These are phyloP conservation scores for Ophioninae sp. DNA, from an alignment of 2,888 invertebrate genomes.

Conservation along the genomic window DNA sequence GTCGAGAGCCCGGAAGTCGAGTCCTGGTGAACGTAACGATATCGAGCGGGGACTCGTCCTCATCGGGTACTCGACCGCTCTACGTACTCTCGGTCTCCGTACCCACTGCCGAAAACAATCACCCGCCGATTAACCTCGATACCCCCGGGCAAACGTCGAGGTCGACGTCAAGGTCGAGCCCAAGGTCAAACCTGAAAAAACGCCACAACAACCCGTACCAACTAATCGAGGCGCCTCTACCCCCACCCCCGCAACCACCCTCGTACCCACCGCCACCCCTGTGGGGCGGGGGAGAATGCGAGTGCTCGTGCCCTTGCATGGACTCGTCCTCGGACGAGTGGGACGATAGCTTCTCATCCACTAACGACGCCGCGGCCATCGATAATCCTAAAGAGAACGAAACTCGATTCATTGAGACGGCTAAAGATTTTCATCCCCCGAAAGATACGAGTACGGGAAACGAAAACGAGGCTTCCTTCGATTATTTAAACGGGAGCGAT, in stretches of 20 bases:
- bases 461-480: slow-evolving; percentile 59
- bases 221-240: slow-evolving; percentile 69
- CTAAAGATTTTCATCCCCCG: slow-evolving; percentile 16
- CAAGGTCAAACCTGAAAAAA: not conserved
- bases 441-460: slow-evolving; percentile 24
- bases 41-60: slow-evolving; percentile 85
- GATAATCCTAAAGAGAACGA: slow-evolving; percentile 39
- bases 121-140: slow-evolving; percentile 83
- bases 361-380: slow-evolving; percentile 25
- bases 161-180: not conserved
- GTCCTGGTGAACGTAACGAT: slow-evolving; percentile 92
- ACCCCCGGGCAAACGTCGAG: slow-evolving; percentile 77
- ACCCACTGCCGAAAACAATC: slow-evolving; percentile 83
- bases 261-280: slow-evolving; percentile 73
- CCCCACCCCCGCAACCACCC: slow-evolving; percentile 76
- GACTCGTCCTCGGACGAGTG: slow-evolving; percentile 79
- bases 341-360: slow-evolving; percentile 69
- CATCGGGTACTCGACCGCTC: slow-evolving; percentile 84
- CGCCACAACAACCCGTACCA: slow-evolving; percentile 34
- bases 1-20: slow-evolving; percentile 80
- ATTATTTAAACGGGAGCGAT: slow-evolving; percentile 62
- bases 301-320: slow-evolving; percentile 88
- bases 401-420: slow-evolving; percentile 14
- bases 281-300: slow-evolving; percentile 87
- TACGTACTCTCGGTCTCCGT: slow-evolving; percentile 92